These are phyloP conservation scores for Tokudaia muenninki DNA, from an alignment of 2,797 vertebrate species.

Conservation along the genomic window DNA sequence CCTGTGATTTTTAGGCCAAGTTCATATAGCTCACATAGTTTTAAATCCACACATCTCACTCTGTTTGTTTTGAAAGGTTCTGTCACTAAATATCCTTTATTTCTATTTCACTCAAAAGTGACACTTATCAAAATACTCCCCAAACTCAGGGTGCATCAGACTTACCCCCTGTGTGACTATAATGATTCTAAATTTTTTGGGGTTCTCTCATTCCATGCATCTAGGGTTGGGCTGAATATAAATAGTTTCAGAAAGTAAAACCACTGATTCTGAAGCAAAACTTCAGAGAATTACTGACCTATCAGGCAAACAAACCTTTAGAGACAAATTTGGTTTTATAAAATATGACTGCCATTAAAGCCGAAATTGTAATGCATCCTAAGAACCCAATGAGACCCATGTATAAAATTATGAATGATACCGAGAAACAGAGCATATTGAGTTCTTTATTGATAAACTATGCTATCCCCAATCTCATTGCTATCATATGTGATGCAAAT, in stretches of 20 bases:
- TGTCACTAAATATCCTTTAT: neutral
- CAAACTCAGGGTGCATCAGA: neutral
- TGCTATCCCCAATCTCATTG: slow-evolving; percentile 51
- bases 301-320: neutral
- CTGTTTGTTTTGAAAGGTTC: neutral
- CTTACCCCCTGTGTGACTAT: neutral
- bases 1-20: neutral
- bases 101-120: neutral
- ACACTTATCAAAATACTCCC: neutral
- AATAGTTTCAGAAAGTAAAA: neutral
- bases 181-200: neutral
- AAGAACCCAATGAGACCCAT: neutral
- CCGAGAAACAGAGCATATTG: neutral
- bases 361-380: neutral
- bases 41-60: neutral
- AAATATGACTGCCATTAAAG: neutral
- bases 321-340: neutral
- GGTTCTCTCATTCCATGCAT: neutral
- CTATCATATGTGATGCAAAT: neutral
- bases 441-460: slow-evolving; percentile 52
- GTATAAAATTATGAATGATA: slow-evolving; percentile 16
- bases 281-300: neutral
- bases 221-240: neutral
- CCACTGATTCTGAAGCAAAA: neutral
- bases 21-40: neutral